Percentiles rank a stretch among this genome's conserved stretches.
These are phyloP conservation scores for Oscheius sp. DNA, from an alignment of 2,888 invertebrate species.

Conservation along the genomic window DNA sequence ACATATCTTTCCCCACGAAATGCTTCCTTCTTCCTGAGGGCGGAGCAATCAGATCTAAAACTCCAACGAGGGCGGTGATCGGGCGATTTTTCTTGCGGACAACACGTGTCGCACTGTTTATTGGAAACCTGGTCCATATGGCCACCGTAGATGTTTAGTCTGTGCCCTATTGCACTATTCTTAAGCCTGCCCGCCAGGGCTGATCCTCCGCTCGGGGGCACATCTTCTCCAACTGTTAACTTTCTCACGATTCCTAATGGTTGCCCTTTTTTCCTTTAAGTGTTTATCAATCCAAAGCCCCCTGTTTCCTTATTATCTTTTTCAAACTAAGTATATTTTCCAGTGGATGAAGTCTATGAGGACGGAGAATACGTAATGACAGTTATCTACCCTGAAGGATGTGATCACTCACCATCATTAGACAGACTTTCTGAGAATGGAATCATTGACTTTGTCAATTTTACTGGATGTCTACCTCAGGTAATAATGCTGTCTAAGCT, in stretches of 20 bases:
- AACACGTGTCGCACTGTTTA: slow-evolving; percentile 28
- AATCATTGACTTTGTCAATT: slow-evolving; percentile 26
- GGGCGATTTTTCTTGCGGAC: slow-evolving; percentile 16
- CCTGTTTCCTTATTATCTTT: not conserved
- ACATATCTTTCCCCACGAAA: too few species aligned
- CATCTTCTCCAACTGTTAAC: not conserved
- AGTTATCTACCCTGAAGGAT: slow-evolving; percentile 40
- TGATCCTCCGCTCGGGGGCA: not conserved
- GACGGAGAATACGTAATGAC: slow-evolving; percentile 31
- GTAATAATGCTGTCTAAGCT: too few species aligned
- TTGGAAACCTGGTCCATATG: slow-evolving; percentile 23
- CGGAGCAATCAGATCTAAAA: slow-evolving; percentile 11
- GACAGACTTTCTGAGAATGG: slow-evolving; percentile 23
- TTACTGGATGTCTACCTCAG: slow-evolving; percentile 33
- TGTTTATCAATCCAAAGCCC: not conserved
- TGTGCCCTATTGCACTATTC: slow-evolving; percentile 3
- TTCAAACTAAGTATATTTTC: not conserved
- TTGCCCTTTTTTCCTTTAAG: not conserved
- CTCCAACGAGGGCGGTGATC: slow-evolving; percentile 23
- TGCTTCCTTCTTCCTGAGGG: not conserved
- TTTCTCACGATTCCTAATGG: not conserved
- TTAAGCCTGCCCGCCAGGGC: not conserved
- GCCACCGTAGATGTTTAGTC: slow-evolving; percentile 26
- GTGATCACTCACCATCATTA: slow-evolving; percentile 32
- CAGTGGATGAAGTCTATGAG: slow-evolving; percentile 21